A percentile compares a stretch with the other conserved stretches of the same genome.
These are phyloP conservation scores for Gymnarchus niloticus DNA, from an alignment of 2,113 vertebrate species.

Conservation along the genomic window DNA sequence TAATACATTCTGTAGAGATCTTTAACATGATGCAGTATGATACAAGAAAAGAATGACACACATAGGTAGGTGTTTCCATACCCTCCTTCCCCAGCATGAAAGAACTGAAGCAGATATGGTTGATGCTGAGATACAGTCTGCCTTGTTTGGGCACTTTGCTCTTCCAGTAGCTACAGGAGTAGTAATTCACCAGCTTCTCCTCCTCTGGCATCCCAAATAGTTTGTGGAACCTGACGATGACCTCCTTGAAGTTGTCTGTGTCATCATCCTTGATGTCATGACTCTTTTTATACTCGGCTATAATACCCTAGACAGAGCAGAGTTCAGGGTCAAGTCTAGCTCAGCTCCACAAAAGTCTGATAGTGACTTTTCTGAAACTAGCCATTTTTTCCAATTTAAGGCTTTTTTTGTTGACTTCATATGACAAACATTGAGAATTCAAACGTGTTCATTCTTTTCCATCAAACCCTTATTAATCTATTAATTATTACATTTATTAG, in stretches of 20 bases:
- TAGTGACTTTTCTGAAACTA: background rate
- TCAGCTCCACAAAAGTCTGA: background rate
- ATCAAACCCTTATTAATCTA: background rate
- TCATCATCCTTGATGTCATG: slow-evolving; percentile 90
- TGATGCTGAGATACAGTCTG: slow-evolving; percentile 99
- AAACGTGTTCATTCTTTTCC: background rate
- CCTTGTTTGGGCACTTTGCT: slow-evolving; percentile 91
- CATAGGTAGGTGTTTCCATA: slow-evolving; percentile 45
- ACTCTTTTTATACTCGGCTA: slow-evolving; percentile 94
- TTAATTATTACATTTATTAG: background rate
- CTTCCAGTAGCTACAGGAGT: slow-evolving; percentile 98
- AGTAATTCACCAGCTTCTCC: slow-evolving; percentile 96
- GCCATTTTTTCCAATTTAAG: background rate
- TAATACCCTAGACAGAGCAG: slow-evolving; percentile 75
- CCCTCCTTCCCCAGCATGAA: slow-evolving; percentile 93
- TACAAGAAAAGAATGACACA: background rate
- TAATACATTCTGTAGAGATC: no score
- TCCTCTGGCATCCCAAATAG: slow-evolving; percentile 95
- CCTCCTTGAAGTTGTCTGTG: slow-evolving; percentile 95
- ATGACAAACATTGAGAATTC: background rate
- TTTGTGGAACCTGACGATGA: slow-evolving; percentile 84
- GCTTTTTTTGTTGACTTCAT: background rate
- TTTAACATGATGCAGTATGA: background rate
- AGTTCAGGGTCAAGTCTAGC: slow-evolving; percentile 4
- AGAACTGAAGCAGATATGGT: slow-evolving; percentile 95